A percentile compares a stretch with the other conserved stretches of the same genome.
Evolutionary conservation across 2,797 vertebrate genomes (phyloP).

Genomic region (Dendrocincla fuliginosa): DNA sequence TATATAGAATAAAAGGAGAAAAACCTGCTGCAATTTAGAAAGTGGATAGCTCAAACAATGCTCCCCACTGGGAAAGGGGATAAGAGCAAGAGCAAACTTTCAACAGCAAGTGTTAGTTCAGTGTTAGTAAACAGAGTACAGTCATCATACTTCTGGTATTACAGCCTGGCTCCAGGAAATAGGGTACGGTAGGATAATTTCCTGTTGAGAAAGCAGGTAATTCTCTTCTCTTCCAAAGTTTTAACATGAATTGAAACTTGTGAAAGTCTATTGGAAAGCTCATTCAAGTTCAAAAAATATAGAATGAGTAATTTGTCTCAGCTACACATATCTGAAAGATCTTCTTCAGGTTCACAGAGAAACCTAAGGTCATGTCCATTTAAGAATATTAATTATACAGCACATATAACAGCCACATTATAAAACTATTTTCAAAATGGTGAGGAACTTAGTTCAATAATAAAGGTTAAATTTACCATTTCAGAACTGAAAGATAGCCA

Average conservation of each 20-base stretch:
- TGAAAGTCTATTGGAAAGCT: constrained; percentile 20
- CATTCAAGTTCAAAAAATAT: not conserved
- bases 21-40: not conserved
- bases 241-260: constrained; percentile 23
- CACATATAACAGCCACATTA: constrained; percentile 17
- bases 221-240: not conserved
- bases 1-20: not conserved
- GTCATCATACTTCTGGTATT: not conserved
- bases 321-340: not conserved
- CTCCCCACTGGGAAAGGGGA: not conserved
- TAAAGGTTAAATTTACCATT: constrained; percentile 39
- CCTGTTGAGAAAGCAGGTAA: not conserved
- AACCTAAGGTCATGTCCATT: not conserved
- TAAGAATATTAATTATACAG: not conserved
- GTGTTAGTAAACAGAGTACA: not conserved
- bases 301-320: not conserved
- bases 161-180: not conserved
- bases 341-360: not conserved
- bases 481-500: constrained; percentile 7
- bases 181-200: not conserved
- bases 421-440: not conserved
- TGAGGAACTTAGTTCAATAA: constrained; percentile 7
- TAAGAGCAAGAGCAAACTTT: not conserved
- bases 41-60: not conserved
- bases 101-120: not conserved